These are phyloP conservation scores for Neodiprion lecontei DNA, from an alignment of 1,140 invertebrate genomes.

Conservation along the genomic window DNA sequence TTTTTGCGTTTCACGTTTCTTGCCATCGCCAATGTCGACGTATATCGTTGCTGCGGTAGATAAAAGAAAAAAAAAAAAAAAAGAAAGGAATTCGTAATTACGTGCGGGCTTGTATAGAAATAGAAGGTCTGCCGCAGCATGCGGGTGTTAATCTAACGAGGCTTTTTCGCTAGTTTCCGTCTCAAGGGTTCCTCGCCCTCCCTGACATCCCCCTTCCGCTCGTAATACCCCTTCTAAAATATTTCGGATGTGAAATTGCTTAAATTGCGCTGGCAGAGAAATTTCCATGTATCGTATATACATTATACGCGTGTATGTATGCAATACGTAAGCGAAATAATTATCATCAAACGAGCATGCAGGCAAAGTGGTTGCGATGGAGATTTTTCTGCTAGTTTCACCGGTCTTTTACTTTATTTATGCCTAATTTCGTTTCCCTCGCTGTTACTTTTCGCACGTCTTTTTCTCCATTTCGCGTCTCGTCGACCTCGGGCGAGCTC, in stretches of 20 bases:
- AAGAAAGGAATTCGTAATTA: not conserved
- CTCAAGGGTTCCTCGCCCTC: not conserved
- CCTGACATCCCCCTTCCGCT: not conserved
- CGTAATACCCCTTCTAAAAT: not conserved
- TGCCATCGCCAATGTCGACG: no score
- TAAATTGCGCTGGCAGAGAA: not conserved
- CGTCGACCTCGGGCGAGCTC: no score
- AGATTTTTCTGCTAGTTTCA: no score
- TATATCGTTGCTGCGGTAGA: no score
- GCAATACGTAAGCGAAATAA: no score
- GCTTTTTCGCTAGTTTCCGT: not conserved
- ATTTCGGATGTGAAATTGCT: not conserved
- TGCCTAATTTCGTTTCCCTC: not conserved
- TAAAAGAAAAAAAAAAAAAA: not conserved
- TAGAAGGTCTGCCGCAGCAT: not conserved
- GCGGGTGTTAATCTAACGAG: not conserved
- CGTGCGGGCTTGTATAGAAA: not conserved
- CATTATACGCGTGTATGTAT: no score
- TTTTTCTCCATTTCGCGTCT: not conserved
- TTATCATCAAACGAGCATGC: no score
- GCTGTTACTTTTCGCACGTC: not conserved
- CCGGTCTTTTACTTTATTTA: not conserved
- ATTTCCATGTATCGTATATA: no score
- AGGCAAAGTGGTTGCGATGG: no score
- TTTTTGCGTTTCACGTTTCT: no score